These are phyloP conservation scores for Toxotes jaculatrix DNA, from an alignment of 2,113 vertebrate genomes.

Conservation along the genomic window DNA sequence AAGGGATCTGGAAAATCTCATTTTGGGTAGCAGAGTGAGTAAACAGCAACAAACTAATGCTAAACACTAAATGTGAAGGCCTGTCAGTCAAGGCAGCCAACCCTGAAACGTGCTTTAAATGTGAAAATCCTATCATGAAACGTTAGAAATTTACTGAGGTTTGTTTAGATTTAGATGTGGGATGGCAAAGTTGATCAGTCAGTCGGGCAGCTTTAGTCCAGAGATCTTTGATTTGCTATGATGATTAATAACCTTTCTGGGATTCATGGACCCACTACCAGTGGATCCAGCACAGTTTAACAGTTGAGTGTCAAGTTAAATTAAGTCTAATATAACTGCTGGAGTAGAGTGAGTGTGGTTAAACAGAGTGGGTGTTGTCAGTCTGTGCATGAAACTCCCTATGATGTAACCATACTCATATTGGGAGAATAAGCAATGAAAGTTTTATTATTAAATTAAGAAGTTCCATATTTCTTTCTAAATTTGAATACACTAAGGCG, in stretches of 20 bases:
- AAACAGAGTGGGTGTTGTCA: constrained; percentile 48
- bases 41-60: no score
- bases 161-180: no score
- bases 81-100: no score
- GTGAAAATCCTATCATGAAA: no score
- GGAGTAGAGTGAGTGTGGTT: constrained; percentile 37
- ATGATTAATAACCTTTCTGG: not conserved
- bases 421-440: constrained; percentile 37
- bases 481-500: constrained; percentile 18
- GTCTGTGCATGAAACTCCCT: constrained; percentile 35
- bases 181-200: no score
- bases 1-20: not conserved
- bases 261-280: not conserved
- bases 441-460: constrained; percentile 49
- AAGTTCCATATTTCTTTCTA: constrained; percentile 37
- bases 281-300: not conserved
- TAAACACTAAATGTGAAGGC: no score
- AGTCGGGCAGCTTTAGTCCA: no score
- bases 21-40: no score
- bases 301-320: constrained; percentile 1
- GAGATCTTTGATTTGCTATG: no score
- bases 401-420: constrained; percentile 50
- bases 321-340: constrained; percentile 9
- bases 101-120: no score
- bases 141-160: no score